phyloP scores from a whole-genome alignment of 1,140 invertebrate genomes.

The Antheraea pernyi region DNA sequence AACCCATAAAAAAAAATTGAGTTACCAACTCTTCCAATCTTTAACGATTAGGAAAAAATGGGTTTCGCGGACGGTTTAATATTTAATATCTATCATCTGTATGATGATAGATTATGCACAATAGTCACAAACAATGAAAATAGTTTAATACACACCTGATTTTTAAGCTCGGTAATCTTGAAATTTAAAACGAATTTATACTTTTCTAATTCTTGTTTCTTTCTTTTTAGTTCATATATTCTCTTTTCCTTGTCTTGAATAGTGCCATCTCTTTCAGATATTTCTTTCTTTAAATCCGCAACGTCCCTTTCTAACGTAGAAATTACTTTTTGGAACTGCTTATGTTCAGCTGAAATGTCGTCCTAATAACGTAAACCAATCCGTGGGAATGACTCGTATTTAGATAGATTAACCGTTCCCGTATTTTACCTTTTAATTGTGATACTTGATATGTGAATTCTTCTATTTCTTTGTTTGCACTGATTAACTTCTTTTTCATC shows the following conservation, averaged over 20 bases:
- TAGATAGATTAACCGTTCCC: background rate
- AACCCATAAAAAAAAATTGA: background rate
- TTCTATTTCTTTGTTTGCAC: slow-evolving; percentile 85
- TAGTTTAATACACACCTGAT: slow-evolving; percentile 70
- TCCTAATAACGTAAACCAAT: background rate
- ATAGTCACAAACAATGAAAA: background rate
- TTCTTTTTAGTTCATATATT: slow-evolving; percentile 90
- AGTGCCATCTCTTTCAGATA: slow-evolving; percentile 88
- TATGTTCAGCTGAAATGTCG: slow-evolving; percentile 80
- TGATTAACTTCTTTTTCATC: slow-evolving; percentile 88
- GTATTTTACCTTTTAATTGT: slow-evolving; percentile 61
- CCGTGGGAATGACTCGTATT: background rate
- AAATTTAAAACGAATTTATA: slow-evolving; percentile 94
- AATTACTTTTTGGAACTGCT: slow-evolving; percentile 84
- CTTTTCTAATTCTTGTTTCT: slow-evolving; percentile 94
- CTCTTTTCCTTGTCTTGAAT: slow-evolving; percentile 92
- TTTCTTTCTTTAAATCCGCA: slow-evolving; percentile 86
- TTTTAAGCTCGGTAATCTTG: slow-evolving; percentile 92
- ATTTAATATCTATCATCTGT: too few relatives aligned
- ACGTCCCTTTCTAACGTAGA: slow-evolving; percentile 87
- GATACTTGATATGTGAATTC: slow-evolving; percentile 85
- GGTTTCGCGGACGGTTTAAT: too few relatives aligned
- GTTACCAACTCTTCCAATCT: too few relatives aligned
- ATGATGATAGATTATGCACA: too few relatives aligned
- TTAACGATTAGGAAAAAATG: background rate